Conservation (phyloP, 2,797 vertebrate genomes). For the Siniperca scherzeri region DNA sequence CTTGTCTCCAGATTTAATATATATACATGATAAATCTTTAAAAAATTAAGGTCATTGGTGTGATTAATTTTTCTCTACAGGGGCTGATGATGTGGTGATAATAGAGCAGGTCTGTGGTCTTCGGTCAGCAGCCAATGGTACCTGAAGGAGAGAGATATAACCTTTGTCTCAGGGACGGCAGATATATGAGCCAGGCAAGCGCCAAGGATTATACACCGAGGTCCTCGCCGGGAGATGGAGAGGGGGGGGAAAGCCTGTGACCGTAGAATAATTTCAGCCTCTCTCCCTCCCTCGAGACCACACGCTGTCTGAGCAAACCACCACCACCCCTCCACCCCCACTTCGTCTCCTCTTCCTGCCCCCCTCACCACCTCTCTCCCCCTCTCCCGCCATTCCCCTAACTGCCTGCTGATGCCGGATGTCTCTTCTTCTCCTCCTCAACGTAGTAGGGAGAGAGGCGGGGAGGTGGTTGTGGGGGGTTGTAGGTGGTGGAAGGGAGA, state of each 20-base stretch:
- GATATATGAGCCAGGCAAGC: conserved; percentile 81
- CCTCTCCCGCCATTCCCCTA: conserved; percentile 80
- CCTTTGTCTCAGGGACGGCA: conserved; percentile 85
- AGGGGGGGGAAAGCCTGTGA: conserved; percentile 76
- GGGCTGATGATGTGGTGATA: conserved; percentile 67
- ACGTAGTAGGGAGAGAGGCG: conserved; percentile 56
- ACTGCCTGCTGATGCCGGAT: conserved; percentile 85
- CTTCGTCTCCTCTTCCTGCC: conserved; percentile 44
- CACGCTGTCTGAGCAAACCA: conserved; percentile 84
- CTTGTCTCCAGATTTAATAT: conserved; percentile 40
- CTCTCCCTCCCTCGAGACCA: conserved; percentile 85
- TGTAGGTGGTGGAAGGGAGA: conserved; percentile 39
- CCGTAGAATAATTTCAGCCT: conserved; percentile 88
- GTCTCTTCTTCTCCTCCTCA: conserved; percentile 83
- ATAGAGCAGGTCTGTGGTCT: conserved; percentile 63
- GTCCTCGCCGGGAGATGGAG: conserved; percentile 79
- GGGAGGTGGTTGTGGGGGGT: conserved; percentile 29
- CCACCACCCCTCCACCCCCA: conserved; percentile 26
- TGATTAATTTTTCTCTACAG: conserved; percentile 56
- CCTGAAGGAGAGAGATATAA: conserved; percentile 81
- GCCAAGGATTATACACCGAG: conserved; percentile 84
- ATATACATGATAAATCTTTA: conserved; percentile 43
- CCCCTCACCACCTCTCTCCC: conserved; percentile 43
- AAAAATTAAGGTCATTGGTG: conserved; percentile 54
- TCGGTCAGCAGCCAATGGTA: conserved; percentile 59